phyloP scores from a whole-genome alignment of 2,888 invertebrate species.

The Coronaproctus castanopsis region DNA sequence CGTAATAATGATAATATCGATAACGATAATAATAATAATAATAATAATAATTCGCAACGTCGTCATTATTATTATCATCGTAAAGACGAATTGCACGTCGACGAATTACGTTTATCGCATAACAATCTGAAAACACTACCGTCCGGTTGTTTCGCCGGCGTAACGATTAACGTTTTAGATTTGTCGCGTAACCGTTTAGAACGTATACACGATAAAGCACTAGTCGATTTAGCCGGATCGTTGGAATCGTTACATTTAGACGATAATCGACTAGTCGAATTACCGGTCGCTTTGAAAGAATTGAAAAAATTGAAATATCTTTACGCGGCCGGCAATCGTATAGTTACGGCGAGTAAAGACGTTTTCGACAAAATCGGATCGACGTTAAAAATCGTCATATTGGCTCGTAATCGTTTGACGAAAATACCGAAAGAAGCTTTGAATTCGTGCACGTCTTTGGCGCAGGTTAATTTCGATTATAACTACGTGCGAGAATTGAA shows the following conservation, averaged over 20 bases:
- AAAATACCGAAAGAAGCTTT: slow-evolving; percentile 48
- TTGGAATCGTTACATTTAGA: slow-evolving; percentile 67
- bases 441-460: slow-evolving; percentile 47
- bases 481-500: slow-evolving; percentile 53
- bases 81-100: slow-evolving; percentile 26
- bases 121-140: slow-evolving; percentile 27
- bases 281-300: slow-evolving; percentile 53
- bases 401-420: slow-evolving; percentile 60
- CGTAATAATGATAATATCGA: slow-evolving; percentile 12
- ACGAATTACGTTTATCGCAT: slow-evolving; percentile 28
- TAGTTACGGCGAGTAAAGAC: slow-evolving; percentile 39
- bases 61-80: too few species aligned
- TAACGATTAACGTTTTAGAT: slow-evolving; percentile 54
- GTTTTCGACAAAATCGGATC: slow-evolving; percentile 37
- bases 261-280: slow-evolving; percentile 46
- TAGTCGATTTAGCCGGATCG: slow-evolving; percentile 47
- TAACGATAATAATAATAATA: slow-evolving; percentile 2
- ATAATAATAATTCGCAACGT: slow-evolving; percentile 5
- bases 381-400: slow-evolving; percentile 51
- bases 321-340: slow-evolving; percentile 60
- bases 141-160: slow-evolving; percentile 24
- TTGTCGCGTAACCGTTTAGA: slow-evolving; percentile 56
- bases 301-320: slow-evolving; percentile 53
- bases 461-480: slow-evolving; percentile 76
- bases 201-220: slow-evolving; percentile 46